These are phyloP conservation scores for Hybognathus amarus DNA, from an alignment of 2,797 vertebrate genomes.

Conservation along the genomic window DNA sequence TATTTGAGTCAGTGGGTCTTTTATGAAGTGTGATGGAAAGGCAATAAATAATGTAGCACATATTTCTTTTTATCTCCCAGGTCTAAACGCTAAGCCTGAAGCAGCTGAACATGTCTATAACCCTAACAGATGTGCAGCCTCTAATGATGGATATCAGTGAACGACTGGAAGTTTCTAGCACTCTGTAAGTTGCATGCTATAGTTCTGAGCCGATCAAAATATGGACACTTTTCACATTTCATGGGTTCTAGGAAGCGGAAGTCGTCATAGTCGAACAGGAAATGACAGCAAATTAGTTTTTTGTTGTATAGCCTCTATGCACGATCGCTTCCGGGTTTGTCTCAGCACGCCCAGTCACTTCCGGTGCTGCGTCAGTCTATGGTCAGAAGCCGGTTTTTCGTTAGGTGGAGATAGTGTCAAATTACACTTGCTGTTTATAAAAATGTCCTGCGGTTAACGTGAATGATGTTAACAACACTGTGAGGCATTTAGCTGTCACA, in stretches of 20 bases:
- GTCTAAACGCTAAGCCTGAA: constrained; percentile 11
- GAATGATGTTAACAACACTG: no score
- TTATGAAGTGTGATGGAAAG: constrained; percentile 26
- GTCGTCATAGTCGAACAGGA: neutral
- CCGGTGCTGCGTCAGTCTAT: no score
- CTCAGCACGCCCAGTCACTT: no score
- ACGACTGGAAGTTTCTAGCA: neutral
- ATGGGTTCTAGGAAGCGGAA: neutral
- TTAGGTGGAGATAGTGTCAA: no score
- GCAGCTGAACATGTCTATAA: neutral
- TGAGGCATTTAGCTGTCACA: no score
- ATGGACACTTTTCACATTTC: neutral
- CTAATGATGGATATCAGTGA: neutral
- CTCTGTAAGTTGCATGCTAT: neutral
- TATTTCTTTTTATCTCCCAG: constrained; percentile 27
- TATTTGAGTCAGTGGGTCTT: neutral
- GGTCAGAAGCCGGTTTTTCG: no score
- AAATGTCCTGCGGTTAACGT: no score
- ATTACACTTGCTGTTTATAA: no score
- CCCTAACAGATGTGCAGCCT: neutral
- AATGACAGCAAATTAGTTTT: neutral
- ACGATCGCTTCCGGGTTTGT: no score
- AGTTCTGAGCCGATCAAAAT: neutral
- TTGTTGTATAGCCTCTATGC: no score
- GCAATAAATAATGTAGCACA: constrained; percentile 14